Base-by-base conservation (phyloP, 2,888 invertebrate genomes). In the Oithona nana region DNA sequence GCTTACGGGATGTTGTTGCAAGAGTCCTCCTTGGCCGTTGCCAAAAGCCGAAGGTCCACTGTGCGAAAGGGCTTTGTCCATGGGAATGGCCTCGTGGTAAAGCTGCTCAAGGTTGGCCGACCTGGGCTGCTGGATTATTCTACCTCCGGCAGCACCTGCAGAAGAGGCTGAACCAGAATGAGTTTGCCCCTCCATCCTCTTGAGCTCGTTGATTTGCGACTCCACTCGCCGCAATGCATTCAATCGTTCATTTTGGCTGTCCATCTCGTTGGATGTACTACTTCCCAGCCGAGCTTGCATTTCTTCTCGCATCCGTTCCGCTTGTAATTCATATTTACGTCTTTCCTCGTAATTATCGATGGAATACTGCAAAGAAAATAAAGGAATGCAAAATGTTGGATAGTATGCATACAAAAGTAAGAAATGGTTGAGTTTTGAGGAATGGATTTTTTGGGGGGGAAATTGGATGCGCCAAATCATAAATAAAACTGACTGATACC, bases 81-180 rank as follows among this genome's bases (percentile, higher is more conserved):
- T 76, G 8, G 59, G 59, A 11, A 59, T 81, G 16, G 79, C 78
- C n/a, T 80, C 80, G 68, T 79, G 79, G 68, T 78, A 79, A 63
- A 78, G 73, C 51, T 75, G 73, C 13, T 75, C 72, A 64, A 77
- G 66, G 66, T 70, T 72, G 66, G 66, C 52, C 3, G 59, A 59
- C 28, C 50, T 28, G n/a, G 48, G 59, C 20, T 59, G 20, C 22
- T 20, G 22, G 20, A 22, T n/a, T n/a, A n/a, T n/a, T n/a, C n/a
- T n/a, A 49, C 50, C 50, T n/a, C 20, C 50, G n/a, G 20, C 20
- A 8, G 50, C 50, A 20, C 50, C 50, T n/a, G n/a, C n/a, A n/a
- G n/a, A n/a, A n/a, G n/a, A n/a, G n/a, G n/a, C n/a, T n/a, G n/a
- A n/a, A n/a, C n/a, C n/a, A n/a, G n/a, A n/a, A 49, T 2, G n/a